Conservation (phyloP, 2,888 invertebrate genomes). For the Ectobius pallidus region DNA sequence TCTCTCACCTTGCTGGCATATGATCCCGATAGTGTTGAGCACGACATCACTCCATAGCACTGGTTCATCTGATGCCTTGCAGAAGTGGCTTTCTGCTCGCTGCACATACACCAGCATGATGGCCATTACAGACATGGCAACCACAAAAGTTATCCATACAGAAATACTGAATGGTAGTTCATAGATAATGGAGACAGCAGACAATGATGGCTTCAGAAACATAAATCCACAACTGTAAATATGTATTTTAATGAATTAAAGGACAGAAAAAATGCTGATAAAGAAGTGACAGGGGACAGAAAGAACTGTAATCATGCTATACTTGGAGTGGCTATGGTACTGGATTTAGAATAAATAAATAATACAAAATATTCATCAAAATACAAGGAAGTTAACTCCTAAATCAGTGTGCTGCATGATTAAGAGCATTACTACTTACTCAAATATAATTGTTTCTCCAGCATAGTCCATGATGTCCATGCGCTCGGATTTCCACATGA, state of each 20-base stretch:
- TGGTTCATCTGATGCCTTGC: neutral
- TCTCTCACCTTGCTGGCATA: neutral
- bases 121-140: neutral
- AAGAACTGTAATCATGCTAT: neutral
- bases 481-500: constrained; percentile 12
- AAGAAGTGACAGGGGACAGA: neutral
- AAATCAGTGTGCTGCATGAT: too few relatives aligned
- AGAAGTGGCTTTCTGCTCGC: neutral
- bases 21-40: neutral
- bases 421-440: too few relatives aligned
- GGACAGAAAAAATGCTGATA: neutral
- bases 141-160: neutral
- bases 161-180: neutral
- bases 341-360: neutral
- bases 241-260: neutral
- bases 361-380: neutral
- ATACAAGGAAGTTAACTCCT: neutral
- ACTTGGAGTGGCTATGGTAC: neutral
- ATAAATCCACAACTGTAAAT: constrained; percentile 3
- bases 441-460: neutral
- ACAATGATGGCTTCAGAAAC: constrained; percentile 20
- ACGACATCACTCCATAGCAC: neutral
- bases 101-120: neutral
- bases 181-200: constrained; percentile 11
- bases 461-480: constrained; percentile 9